Percentiles rank a stretch among this genome's conserved stretches.
phyloP scores from a whole-genome alignment of 2,113 vertebrate genomes.

The Oenanthe melanoleuca region DNA sequence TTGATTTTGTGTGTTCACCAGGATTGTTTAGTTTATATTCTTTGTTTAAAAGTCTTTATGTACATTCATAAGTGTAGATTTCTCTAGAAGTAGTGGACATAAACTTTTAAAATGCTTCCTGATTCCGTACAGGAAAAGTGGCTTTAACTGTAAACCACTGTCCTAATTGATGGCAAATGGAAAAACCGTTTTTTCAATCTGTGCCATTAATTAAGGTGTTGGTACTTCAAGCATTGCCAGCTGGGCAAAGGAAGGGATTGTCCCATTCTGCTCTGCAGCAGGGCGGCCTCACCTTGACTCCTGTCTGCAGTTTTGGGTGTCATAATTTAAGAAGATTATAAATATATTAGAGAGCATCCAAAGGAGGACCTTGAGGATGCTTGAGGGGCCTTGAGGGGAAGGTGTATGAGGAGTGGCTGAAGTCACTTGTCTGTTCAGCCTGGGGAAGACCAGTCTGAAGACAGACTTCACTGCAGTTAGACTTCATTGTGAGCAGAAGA shows the following conservation, averaged over 20 bases:
- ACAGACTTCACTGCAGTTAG: background rate
- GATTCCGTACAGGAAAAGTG: background rate
- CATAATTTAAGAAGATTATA: background rate
- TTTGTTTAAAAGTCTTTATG: slow-evolving; percentile 1
- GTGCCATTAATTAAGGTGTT: background rate
- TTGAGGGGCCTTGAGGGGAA: background rate
- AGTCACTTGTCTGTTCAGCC: background rate
- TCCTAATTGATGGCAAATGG: background rate
- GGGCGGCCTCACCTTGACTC: rapidly evolving
- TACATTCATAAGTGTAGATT: background rate
- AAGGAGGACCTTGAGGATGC: background rate
- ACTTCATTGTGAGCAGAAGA: background rate
- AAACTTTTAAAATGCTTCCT: background rate
- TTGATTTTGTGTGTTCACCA: background rate
- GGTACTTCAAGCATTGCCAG: background rate
- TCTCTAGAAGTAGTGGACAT: background rate
- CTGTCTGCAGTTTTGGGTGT: background rate
- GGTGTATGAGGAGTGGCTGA: background rate
- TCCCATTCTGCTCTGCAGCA: background rate
- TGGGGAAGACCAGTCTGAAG: background rate
- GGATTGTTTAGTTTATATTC: background rate
- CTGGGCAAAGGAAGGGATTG: background rate
- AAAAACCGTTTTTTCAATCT: background rate
- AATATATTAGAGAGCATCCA: background rate
- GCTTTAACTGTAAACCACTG: background rate